Conservation (phyloP, 2,113 vertebrate genomes). For the Zapus hudsonius region DNA sequence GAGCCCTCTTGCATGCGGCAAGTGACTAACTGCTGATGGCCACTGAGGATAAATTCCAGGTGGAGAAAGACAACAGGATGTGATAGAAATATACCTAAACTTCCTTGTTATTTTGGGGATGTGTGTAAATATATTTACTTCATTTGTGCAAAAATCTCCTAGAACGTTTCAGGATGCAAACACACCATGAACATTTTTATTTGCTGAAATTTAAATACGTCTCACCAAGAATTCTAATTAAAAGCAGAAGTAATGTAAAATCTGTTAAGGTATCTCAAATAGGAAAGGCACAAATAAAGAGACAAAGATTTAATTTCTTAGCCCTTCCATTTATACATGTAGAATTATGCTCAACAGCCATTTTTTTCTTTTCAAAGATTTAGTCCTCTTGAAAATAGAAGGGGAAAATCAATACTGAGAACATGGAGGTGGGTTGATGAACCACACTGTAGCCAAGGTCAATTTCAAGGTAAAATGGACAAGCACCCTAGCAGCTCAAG, state of each 20-base stretch:
- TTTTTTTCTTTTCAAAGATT: neutral
- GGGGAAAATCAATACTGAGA: neutral
- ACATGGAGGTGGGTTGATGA: neutral
- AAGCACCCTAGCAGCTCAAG: neutral
- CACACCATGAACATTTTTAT: neutral
- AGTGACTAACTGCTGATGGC: neutral
- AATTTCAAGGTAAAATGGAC: neutral
- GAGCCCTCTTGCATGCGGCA: neutral
- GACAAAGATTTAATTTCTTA: neutral
- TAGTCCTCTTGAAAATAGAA: neutral
- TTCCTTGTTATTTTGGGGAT: neutral
- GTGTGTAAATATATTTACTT: slow-evolving; percentile 29
- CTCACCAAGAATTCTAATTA: neutral
- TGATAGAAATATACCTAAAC: neutral
- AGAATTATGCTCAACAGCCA: neutral
- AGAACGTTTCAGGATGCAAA: slow-evolving; percentile 39
- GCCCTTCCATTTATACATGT: neutral
- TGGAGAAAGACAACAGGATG: slow-evolving; percentile 2
- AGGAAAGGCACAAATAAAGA: neutral
- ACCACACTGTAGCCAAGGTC: neutral
- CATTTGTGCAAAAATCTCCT: neutral
- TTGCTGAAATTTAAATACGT: slow-evolving; percentile 7
- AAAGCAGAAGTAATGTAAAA: slow-evolving; percentile 33
- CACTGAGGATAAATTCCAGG: neutral
- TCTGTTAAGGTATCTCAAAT: neutral